Percentiles rank a stretch among this genome's conserved stretches.
Conservation (phyloP, 2,797 vertebrate genomes). For the Epinephelus malabaricus region DNA sequence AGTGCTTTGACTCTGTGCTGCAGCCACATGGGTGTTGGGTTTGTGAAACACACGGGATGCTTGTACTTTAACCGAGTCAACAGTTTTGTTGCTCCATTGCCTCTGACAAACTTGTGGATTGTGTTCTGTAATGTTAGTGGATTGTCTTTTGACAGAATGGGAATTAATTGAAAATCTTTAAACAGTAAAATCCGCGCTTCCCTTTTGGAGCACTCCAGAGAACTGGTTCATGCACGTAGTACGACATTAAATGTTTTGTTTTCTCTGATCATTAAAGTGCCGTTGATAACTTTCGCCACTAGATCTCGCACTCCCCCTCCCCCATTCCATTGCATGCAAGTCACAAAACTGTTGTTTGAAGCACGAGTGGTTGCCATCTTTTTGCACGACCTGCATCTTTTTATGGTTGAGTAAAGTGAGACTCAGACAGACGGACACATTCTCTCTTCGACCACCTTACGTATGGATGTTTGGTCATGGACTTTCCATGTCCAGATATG, state of each 20-base stretch:
- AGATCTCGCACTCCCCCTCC: too few species aligned
- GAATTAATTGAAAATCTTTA: slow-evolving; percentile 19
- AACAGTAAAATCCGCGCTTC: not conserved
- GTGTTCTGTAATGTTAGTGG: not conserved
- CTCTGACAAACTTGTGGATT: slow-evolving; percentile 2
- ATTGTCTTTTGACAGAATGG: slow-evolving; percentile 17
- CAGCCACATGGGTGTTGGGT: slow-evolving; percentile 22
- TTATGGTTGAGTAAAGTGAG: too few species aligned
- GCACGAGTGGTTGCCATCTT: too few species aligned
- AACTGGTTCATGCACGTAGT: slow-evolving; percentile 7
- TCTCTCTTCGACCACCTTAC: too few species aligned
- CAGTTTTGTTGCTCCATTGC: slow-evolving; percentile 34
- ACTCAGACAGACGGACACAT: too few species aligned
- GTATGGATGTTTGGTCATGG: too few species aligned
- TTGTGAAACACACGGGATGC: slow-evolving; percentile 24
- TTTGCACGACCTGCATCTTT: too few species aligned
- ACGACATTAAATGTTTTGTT: slow-evolving; percentile 23
- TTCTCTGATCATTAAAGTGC: not conserved
- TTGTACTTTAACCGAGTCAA: slow-evolving; percentile 8
- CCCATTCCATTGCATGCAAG: too few species aligned
- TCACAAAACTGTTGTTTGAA: too few species aligned
- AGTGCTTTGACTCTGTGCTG: slow-evolving; percentile 34
- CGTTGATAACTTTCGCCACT: too few species aligned
- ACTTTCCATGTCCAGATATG: too few species aligned
- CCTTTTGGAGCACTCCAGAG: not conserved